These are phyloP conservation scores for Cynocephalus volans DNA, from an alignment of 2,113 vertebrate genomes.

Conservation along the genomic window DNA sequence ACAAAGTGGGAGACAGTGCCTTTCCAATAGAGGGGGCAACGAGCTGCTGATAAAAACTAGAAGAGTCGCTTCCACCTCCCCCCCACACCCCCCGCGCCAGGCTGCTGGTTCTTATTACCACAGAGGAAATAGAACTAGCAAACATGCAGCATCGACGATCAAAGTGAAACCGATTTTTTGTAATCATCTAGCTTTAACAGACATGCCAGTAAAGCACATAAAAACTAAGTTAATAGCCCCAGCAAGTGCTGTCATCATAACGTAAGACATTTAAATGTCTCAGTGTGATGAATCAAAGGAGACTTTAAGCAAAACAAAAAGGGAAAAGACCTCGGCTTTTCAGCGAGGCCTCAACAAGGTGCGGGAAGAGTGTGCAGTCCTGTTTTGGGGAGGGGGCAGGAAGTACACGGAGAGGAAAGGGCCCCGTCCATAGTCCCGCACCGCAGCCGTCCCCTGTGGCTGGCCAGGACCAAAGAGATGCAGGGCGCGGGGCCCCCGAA, in stretches of 20 bases:
- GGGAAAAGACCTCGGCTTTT: neutral
- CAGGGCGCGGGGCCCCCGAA: neutral
- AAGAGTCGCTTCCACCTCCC: neutral
- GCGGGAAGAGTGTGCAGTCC: neutral
- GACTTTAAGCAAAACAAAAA: neutral
- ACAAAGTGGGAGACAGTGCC: neutral
- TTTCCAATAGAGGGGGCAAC: neutral
- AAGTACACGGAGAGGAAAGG: neutral
- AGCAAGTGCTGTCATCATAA: conserved; percentile 48
- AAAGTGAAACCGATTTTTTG: conserved; percentile 73
- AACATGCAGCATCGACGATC: conserved; percentile 67
- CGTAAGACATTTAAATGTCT: neutral
- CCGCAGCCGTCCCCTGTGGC: neutral
- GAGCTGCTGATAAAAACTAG: conserved; percentile 17
- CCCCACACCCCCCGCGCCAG: neutral
- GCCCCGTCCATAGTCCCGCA: neutral
- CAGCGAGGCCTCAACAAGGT: conserved; percentile 38
- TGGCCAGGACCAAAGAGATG: neutral
- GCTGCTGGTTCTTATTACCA: conserved; percentile 77
- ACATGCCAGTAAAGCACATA: neutral
- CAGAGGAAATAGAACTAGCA: conserved; percentile 50
- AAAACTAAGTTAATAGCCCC: neutral
- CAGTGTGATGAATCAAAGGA: neutral
- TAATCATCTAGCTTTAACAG: neutral
- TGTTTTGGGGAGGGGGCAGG: conserved; percentile 8